Base-by-base conservation (phyloP, 1,140 invertebrate genomes). In the Microplitis mediator region DNA sequence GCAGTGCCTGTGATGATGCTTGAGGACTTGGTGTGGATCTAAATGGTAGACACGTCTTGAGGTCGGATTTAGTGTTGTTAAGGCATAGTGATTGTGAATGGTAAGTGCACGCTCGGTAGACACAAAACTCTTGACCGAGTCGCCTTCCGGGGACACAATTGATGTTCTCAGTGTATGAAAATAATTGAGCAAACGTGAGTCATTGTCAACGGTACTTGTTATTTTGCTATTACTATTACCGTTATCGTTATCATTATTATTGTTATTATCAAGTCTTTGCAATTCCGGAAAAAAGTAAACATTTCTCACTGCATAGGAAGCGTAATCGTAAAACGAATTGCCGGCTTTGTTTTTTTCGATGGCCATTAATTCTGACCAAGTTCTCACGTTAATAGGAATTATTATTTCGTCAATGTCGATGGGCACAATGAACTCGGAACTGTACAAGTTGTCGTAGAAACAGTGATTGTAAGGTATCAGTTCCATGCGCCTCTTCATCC, bases 381-480 rank as follows among this genome's bases (percentile, higher is more conserved):
- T 90, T 35, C 85, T 78, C 31, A 87, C 84, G 66, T 85, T 82
- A 78, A 89, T 86, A 3, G 92, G 93, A 35, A 94, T 84, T 56
- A 93, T 88, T 32, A 93, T 86, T 84, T 94, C 93, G 81, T 94
- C 93, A 34, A 92, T 86, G 79, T 94, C 93, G 73, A 93, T 83
- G 6, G 92, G 91, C 6, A 93, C 79, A 13, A 94, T 88, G 82
- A 88, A 93, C 75, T 90, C 84, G 4, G 90, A 91, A 63, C 86
- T 88, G 69, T 89, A 79, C 35, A 92, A 80, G 82, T 91, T 92
- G 76, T 91, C 89, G 80, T 94, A 93, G 61, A 93, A 90, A 73
- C 91, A 92, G 74, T 93, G 92, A 80, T 94, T 94, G 80, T 94
- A 94, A 0, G 92, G 89, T 68, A 93, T 86, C 45, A 94, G 83